Percentiles rank a stretch among this genome's conserved stretches.
Evolutionary conservation across 2,797 vertebrate genomes (phyloP).

Genomic region (Spinus olivaceus): DNA sequence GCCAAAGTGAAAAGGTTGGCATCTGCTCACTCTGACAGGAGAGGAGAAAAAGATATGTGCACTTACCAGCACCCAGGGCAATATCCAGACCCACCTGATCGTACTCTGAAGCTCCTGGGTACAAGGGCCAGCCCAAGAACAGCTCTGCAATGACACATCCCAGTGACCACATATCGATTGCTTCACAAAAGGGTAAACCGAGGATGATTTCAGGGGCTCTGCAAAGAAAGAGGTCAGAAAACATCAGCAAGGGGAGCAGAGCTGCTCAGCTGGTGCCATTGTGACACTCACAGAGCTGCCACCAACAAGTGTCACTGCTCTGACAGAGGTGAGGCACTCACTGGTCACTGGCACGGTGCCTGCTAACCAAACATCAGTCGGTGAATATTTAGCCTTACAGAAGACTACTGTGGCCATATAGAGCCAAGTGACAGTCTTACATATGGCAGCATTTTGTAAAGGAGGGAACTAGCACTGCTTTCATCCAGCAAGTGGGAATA

Average conservation of each 20-base stretch:
- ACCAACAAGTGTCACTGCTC: background rate
- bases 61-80: conserved; percentile 3
- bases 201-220: conserved; percentile 99
- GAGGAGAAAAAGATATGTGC: background rate
- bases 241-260: background rate
- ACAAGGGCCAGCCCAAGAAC: conserved; percentile 96
- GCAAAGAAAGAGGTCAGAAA: conserved; percentile 1
- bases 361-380: fast-evolving
- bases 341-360: background rate
- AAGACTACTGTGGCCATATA: background rate
- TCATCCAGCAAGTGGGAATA: background rate
- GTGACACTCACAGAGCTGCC: fast-evolving
- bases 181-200: conserved; percentile 95
- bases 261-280: fast-evolving
- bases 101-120: conserved; percentile 95
- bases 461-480: background rate
- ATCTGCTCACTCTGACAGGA: background rate
- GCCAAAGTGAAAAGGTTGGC: background rate
- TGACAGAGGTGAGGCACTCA: background rate
- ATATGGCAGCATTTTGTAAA: background rate
- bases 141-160: conserved; percentile 98
- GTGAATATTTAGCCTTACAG: background rate
- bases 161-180: conserved; percentile 99
- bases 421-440: background rate
- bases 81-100: conserved; percentile 86